Conservation (phyloP, 2,888 invertebrate genomes). For the Xestoiulus laeticollis region DNA sequence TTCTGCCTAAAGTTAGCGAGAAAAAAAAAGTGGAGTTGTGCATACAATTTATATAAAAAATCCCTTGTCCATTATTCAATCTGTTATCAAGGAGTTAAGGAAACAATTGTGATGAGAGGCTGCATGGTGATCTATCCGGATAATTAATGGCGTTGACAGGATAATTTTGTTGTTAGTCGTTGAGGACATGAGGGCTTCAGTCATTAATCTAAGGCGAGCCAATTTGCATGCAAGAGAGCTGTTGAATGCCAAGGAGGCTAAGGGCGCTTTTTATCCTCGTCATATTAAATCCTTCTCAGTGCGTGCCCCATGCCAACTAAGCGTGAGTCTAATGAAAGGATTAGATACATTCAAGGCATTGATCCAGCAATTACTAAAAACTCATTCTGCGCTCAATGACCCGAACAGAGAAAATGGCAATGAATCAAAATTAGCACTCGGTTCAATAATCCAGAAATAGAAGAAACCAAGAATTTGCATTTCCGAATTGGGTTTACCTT, state of each 20-base stretch:
- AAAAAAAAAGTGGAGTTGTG: no score
- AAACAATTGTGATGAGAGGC: background rate
- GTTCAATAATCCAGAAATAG: background rate
- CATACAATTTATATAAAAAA: conserved; percentile 9
- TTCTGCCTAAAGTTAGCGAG: no score
- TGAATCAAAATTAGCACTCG: conserved; percentile 13
- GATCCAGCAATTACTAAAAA: conserved; percentile 3
- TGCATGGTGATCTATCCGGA: conserved; percentile 8
- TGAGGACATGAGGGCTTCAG: conserved; percentile 5
- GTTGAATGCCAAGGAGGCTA: background rate
- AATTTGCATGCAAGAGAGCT: conserved; percentile 17
- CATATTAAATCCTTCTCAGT: background rate
- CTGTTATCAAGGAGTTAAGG: background rate
- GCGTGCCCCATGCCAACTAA: conserved; percentile 10
- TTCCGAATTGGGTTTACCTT: background rate
- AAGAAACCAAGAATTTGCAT: background rate
- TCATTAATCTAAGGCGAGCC: conserved; percentile 35
- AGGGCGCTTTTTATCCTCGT: background rate
- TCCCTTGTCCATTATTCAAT: background rate
- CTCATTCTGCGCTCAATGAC: conserved; percentile 16
- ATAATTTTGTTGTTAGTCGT: conserved; percentile 38
- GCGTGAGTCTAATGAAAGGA: conserved; percentile 36
- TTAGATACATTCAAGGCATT: background rate
- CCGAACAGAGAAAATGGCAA: background rate
- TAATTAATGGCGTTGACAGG: conserved; percentile 35